phyloP scores from a whole-genome alignment of 2,888 invertebrate species.

The Anoncus sp. region DNA sequence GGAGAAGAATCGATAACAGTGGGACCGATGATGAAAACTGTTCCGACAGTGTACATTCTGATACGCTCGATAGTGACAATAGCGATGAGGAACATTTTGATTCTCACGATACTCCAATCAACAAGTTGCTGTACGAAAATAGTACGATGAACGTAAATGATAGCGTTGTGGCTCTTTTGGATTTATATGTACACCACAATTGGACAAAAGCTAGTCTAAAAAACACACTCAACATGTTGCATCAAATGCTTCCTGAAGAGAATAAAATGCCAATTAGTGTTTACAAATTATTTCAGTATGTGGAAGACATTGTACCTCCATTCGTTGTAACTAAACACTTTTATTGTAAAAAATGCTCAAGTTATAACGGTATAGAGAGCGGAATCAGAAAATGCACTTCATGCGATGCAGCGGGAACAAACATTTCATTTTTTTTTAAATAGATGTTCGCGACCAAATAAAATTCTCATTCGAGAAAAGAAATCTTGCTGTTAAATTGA shows the following conservation, averaged over 20 bases:
- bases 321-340: constrained; percentile 34
- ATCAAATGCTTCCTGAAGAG: constrained; percentile 40
- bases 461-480: constrained; percentile 39
- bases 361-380: constrained; percentile 22
- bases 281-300: constrained; percentile 51
- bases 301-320: constrained; percentile 22
- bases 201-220: constrained; percentile 46
- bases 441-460: constrained; percentile 53
- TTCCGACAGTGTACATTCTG: constrained; percentile 10
- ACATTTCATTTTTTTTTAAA: constrained; percentile 60
- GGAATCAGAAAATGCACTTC: constrained; percentile 49
- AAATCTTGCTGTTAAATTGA: constrained; percentile 50
- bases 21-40: neutral
- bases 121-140: constrained; percentile 35
- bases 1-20: constrained; percentile 6
- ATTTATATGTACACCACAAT: constrained; percentile 48
- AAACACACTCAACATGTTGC: constrained; percentile 31
- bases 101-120: neutral
- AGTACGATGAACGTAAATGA: constrained; percentile 43
- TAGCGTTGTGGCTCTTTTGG: constrained; percentile 37
- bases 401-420: constrained; percentile 28
- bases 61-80: constrained; percentile 13
- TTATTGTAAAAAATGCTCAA: constrained; percentile 51
- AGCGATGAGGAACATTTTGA: constrained; percentile 1
- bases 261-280: constrained; percentile 45